Conservation (phyloP, 92 coral and sea anemone genomes). For the Siderastrea radians region DNA sequence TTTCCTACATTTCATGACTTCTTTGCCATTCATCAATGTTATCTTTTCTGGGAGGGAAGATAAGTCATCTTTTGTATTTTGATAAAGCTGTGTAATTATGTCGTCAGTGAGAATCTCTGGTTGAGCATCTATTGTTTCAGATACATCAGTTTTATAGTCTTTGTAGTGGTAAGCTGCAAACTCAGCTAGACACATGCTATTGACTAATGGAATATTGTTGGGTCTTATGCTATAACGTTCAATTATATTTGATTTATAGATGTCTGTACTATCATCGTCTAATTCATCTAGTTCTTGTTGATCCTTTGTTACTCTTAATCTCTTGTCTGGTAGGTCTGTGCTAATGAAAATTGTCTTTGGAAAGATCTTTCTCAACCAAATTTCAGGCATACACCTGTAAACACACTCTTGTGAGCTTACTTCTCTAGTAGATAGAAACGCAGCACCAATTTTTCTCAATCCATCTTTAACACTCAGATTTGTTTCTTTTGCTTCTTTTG, state of each 20-base stretch:
- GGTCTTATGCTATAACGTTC: constrained; percentile 52
- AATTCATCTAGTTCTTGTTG: too few species aligned
- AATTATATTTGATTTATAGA: constrained; percentile 51
- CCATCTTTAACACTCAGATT: constrained; percentile 39
- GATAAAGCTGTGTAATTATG: constrained; percentile 24
- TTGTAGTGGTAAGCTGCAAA: constrained; percentile 60
- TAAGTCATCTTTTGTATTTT: background rate
- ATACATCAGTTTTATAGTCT: too few species aligned
- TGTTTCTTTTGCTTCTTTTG: constrained; percentile 43
- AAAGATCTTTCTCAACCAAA: constrained; percentile 64
- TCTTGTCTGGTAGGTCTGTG: constrained; percentile 37
- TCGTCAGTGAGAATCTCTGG: constrained; percentile 60
- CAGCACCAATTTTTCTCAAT: constrained; percentile 45
- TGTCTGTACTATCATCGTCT: too few species aligned
- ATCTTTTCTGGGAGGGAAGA: constrained; percentile 46
- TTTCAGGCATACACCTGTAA: constrained; percentile 83
- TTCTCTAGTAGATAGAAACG: constrained; percentile 61
- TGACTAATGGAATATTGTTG: constrained; percentile 13
- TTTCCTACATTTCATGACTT: constrained; percentile 57
- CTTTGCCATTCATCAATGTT: constrained; percentile 33
- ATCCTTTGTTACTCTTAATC: constrained; percentile 19
- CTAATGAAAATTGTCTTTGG: constrained; percentile 62
- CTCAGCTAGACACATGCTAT: constrained; percentile 51
- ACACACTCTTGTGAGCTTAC: too few species aligned
- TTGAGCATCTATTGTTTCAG: constrained; percentile 39